Base-by-base conservation (phyloP, 2,888 invertebrate species). In the Pyrrhosoma nymphula region DNA sequence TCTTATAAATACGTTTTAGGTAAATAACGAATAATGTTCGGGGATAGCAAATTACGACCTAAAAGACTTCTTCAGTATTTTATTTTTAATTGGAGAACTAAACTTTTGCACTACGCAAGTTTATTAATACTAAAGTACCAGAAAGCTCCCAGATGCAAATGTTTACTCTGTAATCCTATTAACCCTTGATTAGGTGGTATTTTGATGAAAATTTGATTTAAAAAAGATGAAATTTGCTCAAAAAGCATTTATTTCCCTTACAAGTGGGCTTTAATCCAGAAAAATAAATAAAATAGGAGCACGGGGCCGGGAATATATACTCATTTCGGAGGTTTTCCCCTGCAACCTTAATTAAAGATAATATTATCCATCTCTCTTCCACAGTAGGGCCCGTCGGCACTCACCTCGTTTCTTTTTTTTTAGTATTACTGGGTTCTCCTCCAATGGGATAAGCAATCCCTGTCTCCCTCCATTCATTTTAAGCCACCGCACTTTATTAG, bases 261-360 rank as follows among this genome's bases (percentile, higher is more conserved):
- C 93, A 93, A 63, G 93, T 12, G 93, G 20, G 69, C 69, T 75
- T 75, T 93, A 93, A 93, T 93, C 93, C 93, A 75, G 26, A 75
- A 93, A 93, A 93, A 93, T 91, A 91, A 91, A 63, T 69, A 69
- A 93, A 93, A 93, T 55, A 69, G 93, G 63, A 69, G 93, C 47
- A 47, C 16, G 75, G 93, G 82, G n/a, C 39, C 69, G 30, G 91
- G 91, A 63, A 91, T 91, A 91, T 63, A 91, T 63, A 91, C 93
- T 93, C 93, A 93, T 93, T 93, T 93, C 69, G 75, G 93, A 93
- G 93, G 69, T 93, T 93, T 60, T 93, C 56, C 93, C 35, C 93
- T 12, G 93, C 93, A 93, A 75, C 63, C 93, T 93, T 93, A 93
- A 93, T 93, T 93, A 93, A 93, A 93, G 93, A 93, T 93, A 93